Evolutionary conservation across 2,113 vertebrate genomes (phyloP), one percentile per base, ranked within the genome.

Genomic region (Cricetomys ansorgei): DNA sequence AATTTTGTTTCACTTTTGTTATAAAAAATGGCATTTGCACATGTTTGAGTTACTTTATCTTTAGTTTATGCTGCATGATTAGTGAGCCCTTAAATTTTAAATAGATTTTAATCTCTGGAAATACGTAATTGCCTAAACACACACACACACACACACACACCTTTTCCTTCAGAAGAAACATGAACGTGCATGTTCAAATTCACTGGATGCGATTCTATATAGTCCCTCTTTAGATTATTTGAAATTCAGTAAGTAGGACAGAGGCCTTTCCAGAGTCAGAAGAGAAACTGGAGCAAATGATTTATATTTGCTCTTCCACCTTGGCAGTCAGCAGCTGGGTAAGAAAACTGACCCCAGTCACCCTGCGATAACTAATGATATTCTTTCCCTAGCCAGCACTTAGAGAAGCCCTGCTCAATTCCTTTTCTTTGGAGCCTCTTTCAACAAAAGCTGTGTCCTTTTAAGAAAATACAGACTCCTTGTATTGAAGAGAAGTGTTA

Each of bases 381-480:
- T 45, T 89, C 75, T 89, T 76, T 79, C 62, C 40, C 73, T 88
- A 93, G 59, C 34, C 21, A n/a, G 72, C 21, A 76, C 17, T 53
- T 40, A 59, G 62, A 93, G 72, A 80, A 95, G 75, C 62, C 89
- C 81, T 88, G 89, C 84, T 97, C 8, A 53, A 88, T 43, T 3
- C 64, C 80, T 83, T 64, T 85, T 94, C 53, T 94, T 55, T 93
- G 40, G 90, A 62, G 90, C 34, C 43, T 10, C 77, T 73, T 77
- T 96, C 91, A 94, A 83, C 25, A 91, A 72, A 93, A 89, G 85
- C 31, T 94, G 11, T 55, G 73, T 43, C 17, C 62, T 95, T 93
- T 79, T 94, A n/a, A 97, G 67, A 94, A 98, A 95, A 15, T 1
- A 97, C 89, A 65, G 88, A 95, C 53, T 90, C 59, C 96, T 96